A percentile compares a stretch with the other conserved stretches of the same genome.
These are phyloP conservation scores for Campoplex capitator DNA, from an alignment of 2,888 invertebrate species.

Conservation along the genomic window DNA sequence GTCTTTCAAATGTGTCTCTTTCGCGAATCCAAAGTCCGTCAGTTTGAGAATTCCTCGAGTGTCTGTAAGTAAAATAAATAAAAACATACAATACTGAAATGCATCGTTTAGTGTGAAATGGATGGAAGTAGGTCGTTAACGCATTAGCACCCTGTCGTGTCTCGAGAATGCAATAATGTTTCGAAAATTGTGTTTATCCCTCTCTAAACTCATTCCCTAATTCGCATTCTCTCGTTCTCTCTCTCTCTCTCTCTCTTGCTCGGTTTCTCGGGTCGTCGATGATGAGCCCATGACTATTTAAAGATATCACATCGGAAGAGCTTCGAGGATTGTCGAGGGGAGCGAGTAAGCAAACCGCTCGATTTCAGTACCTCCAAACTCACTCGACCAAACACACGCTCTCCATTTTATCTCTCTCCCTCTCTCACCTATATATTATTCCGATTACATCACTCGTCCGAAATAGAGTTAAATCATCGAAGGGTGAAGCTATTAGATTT, in stretches of 20 bases:
- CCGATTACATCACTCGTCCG: slow-evolving; percentile 31
- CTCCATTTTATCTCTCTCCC: slow-evolving; percentile 1
- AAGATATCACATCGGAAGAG: slow-evolving; percentile 67
- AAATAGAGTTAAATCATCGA: slow-evolving; percentile 28
- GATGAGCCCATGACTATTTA: slow-evolving; percentile 69
- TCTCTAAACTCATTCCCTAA: slow-evolving; percentile 5
- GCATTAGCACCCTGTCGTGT: slow-evolving; percentile 60
- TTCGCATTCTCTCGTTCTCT: not conserved
- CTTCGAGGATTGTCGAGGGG: slow-evolving; percentile 19
- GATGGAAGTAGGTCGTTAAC: slow-evolving; percentile 56
- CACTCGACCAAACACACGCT: slow-evolving; percentile 28
- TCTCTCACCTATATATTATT: slow-evolving; percentile 32
- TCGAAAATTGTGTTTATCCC: slow-evolving; percentile 40
- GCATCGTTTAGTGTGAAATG: slow-evolving; percentile 7
- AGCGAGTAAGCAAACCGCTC: slow-evolving; percentile 48
- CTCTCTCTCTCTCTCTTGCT: not conserved
- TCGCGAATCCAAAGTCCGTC: slow-evolving; percentile 99
- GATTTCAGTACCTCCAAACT: slow-evolving; percentile 44
- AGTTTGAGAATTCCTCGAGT: slow-evolving; percentile 94
- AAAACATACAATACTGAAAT: slow-evolving; percentile 21
- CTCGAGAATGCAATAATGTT: slow-evolving; percentile 39
- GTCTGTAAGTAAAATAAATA: slow-evolving; percentile 77
- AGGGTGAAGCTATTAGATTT: not conserved
- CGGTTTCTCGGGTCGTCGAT: slow-evolving; percentile 36
- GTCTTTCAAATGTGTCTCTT: slow-evolving; percentile 94